Evolutionary conservation across 92 coral and sea anemone genomes (phyloP).

Genomic region (Desmophyllum pertusum): DNA sequence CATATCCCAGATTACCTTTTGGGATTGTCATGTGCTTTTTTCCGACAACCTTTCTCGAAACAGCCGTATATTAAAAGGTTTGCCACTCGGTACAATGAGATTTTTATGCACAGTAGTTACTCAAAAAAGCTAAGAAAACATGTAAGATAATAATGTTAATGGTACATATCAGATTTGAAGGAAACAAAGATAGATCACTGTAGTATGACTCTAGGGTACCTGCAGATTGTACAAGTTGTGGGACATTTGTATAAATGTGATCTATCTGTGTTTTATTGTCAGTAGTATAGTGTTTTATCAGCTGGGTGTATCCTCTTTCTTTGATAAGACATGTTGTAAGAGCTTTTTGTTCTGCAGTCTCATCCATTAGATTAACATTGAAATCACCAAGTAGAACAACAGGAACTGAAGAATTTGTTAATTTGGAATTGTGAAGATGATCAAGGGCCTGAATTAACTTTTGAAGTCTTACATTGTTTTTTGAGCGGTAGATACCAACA

Average conservation of each 20-base stretch:
- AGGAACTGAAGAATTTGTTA: constrained; percentile 24
- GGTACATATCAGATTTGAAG: constrained; percentile 32
- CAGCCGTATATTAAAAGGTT: too few relatives aligned
- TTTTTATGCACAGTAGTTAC: too few relatives aligned
- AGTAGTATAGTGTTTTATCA: constrained; percentile 71
- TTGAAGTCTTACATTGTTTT: constrained; percentile 39
- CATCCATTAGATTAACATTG: too few relatives aligned
- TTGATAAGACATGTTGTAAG: constrained; percentile 44
- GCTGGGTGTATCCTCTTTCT: constrained; percentile 65
- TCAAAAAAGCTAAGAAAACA: too few relatives aligned
- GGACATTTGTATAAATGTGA: constrained; percentile 68
- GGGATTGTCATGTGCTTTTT: too few relatives aligned
- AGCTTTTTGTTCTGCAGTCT: constrained; percentile 54
- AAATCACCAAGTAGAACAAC: constrained; percentile 44
- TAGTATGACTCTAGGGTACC: constrained; percentile 66
- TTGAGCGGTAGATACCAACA: constrained; percentile 74
- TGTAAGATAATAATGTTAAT: too few relatives aligned
- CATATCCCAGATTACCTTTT: too few relatives aligned
- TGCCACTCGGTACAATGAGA: too few relatives aligned
- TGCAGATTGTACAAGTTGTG: constrained; percentile 49
- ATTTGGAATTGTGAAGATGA: constrained; percentile 44
- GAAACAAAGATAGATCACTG: constrained; percentile 66
- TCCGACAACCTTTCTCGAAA: too few relatives aligned
- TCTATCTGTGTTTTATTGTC: constrained; percentile 64
- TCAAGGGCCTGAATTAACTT: constrained; percentile 53